Percentiles rank a stretch among this genome's conserved stretches.
Evolutionary conservation across 2,888 invertebrate species (phyloP).

Genomic region (Catocala sponsa): DNA sequence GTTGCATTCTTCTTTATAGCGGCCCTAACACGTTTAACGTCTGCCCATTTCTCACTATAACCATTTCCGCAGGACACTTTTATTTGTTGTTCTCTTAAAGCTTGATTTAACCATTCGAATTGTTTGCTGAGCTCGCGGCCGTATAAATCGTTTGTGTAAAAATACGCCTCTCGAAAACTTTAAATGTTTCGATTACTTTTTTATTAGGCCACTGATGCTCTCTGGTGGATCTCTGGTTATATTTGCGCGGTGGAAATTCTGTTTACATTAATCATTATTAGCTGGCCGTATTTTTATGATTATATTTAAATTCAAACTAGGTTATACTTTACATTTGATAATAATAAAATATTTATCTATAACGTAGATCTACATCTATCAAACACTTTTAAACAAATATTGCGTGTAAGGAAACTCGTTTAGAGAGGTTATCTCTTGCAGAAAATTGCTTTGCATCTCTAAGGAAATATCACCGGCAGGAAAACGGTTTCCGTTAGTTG

Average conservation of each 20-base stretch:
- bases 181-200: conserved; percentile 58
- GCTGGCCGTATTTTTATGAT: conserved; percentile 18
- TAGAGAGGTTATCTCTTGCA: conserved; percentile 80
- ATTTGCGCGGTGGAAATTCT: conserved; percentile 49
- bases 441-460: conserved; percentile 86
- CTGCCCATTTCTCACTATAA: conserved; percentile 63
- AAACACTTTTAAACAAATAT: conserved; percentile 63
- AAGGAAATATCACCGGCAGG: conserved; percentile 80
- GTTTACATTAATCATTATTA: conserved; percentile 51
- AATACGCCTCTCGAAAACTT: conserved; percentile 50
- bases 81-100: conserved; percentile 65
- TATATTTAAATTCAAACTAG: conserved; percentile 17
- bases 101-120: conserved; percentile 64
- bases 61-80: conserved; percentile 67
- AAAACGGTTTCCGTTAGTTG: conserved; percentile 74
- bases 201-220: conserved; percentile 68
- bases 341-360: conserved; percentile 24
- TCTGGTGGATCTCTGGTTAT: conserved; percentile 55
- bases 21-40: conserved; percentile 66
- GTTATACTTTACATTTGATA: conserved; percentile 32
- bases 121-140: conserved; percentile 54
- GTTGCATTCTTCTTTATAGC: conserved; percentile 63
- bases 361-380: conserved; percentile 42
- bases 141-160: conserved; percentile 56
- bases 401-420: conserved; percentile 72